phyloP scores from a whole-genome alignment of 1,140 invertebrate species.

The Wasmannia auropunctata region DNA sequence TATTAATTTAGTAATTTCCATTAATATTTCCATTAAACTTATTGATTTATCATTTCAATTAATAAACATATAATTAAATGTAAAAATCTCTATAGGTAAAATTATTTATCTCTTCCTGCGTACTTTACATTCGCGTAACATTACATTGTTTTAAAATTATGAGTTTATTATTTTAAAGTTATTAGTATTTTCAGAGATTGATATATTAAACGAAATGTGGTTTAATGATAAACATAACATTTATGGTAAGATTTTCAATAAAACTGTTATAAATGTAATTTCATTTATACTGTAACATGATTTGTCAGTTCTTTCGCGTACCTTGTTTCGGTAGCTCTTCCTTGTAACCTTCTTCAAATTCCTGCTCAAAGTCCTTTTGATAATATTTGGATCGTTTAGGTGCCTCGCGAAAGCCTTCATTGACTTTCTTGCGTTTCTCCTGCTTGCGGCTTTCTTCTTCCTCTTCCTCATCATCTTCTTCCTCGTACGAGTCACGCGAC shows the following conservation, averaged over 20 bases:
- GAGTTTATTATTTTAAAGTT: too few relatives aligned
- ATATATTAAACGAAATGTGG: background rate
- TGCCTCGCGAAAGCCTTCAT: conserved; percentile 39
- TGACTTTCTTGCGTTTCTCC: conserved; percentile 61
- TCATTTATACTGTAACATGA: background rate
- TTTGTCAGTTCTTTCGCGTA: conserved; percentile 62
- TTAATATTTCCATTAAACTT: background rate
- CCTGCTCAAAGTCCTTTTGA: conserved; percentile 72
- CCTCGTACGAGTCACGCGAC: conserved; percentile 46
- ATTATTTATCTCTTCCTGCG: background rate
- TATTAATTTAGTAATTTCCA: background rate
- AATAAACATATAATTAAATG: background rate
- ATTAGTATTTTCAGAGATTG: background rate
- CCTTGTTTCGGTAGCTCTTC: conserved; percentile 71
- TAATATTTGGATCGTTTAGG: conserved; percentile 54
- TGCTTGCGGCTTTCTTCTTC: conserved; percentile 71
- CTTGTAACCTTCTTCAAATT: conserved; percentile 77
- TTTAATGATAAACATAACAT: background rate
- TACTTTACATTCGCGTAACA: background rate
- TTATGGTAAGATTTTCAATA: background rate
- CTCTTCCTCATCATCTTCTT: conserved; percentile 75
- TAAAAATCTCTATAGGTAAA: background rate
- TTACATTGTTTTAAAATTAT: background rate
- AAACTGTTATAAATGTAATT: background rate
- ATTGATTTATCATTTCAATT: background rate